Conservation (phyloP, 1,140 invertebrate genomes). For the Oscheius sp. region DNA sequence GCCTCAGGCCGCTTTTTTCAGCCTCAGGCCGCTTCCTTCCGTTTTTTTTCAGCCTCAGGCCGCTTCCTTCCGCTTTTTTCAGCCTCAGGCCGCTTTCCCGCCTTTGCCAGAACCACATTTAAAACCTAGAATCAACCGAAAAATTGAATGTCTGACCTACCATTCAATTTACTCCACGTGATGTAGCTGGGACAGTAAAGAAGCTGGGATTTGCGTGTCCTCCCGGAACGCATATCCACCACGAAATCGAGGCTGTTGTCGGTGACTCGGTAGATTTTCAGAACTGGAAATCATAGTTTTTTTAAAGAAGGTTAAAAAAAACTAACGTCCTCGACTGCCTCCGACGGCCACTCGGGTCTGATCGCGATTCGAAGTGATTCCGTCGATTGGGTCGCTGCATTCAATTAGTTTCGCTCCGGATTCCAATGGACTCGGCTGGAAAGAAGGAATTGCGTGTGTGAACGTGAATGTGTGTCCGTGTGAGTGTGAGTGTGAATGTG, state of each 20-base stretch:
- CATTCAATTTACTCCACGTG: constrained; percentile 16
- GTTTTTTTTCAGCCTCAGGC: too few relatives aligned
- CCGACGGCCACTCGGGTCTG: not conserved
- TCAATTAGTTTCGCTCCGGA: constrained; percentile 11
- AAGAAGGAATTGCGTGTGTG: too few relatives aligned
- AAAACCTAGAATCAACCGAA: not conserved
- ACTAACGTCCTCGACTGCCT: constrained; percentile 17
- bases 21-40: too few relatives aligned
- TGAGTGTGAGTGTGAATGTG: too few relatives aligned
- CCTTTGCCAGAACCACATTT: too few relatives aligned
- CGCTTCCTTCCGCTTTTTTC: too few relatives aligned
- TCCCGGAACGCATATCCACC: constrained; percentile 2
- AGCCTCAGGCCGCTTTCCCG: too few relatives aligned
- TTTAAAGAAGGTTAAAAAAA: not conserved
- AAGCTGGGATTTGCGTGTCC: not conserved
- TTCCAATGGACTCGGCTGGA: too few relatives aligned
- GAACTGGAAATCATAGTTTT: not conserved
- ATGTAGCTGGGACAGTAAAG: constrained; percentile 21
- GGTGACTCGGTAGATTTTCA: not conserved
- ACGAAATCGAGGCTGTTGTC: not conserved
- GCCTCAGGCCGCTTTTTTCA: too few relatives aligned
- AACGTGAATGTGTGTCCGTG: too few relatives aligned
- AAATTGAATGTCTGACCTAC: not conserved
- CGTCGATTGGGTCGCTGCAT: constrained; percentile 15
- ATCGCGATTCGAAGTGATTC: constrained; percentile 1